Percentiles rank a stretch among this genome's conserved stretches.
phyloP scores from a whole-genome alignment of 2,888 invertebrate genomes.

The Athetis lepigone region DNA sequence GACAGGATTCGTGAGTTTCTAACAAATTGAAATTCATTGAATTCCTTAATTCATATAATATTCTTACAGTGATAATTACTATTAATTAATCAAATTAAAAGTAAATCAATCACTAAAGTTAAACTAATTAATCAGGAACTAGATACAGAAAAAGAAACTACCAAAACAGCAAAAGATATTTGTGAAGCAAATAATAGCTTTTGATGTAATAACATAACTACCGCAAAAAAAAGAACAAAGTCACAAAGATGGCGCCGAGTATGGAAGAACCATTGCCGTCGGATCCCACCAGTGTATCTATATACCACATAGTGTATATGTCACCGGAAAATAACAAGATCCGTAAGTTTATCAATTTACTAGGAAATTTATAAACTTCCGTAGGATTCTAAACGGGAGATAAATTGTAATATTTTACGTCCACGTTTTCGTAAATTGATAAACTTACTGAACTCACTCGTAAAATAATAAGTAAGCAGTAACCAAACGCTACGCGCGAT shows the following conservation, averaged over 20 bases:
- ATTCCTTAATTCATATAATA: neutral
- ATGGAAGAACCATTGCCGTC: constrained; percentile 17
- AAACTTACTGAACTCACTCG: no score
- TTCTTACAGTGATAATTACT: constrained; percentile 14
- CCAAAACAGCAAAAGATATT: neutral
- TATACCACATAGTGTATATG: constrained; percentile 56
- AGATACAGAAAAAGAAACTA: neutral
- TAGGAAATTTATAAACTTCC: no score
- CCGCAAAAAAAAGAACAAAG: constrained; percentile 6
- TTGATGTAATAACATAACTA: neutral
- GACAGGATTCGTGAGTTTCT: constrained; percentile 38
- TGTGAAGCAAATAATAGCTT: neutral
- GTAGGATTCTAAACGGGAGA: no score
- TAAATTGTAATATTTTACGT: no score
- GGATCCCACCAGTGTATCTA: constrained; percentile 21
- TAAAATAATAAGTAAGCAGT: no score
- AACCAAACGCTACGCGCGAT: no score
- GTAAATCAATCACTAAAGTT: constrained; percentile 9
- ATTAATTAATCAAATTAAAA: constrained; percentile 33
- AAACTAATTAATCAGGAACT: neutral
- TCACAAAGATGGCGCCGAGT: constrained; percentile 53
- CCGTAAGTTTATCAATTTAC: no score
- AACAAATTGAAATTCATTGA: constrained; percentile 14
- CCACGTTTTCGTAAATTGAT: no score
- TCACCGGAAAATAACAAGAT: no score